phyloP scores from a whole-genome alignment of 2,113 vertebrate genomes.

The Alligator mississippiensis region DNA sequence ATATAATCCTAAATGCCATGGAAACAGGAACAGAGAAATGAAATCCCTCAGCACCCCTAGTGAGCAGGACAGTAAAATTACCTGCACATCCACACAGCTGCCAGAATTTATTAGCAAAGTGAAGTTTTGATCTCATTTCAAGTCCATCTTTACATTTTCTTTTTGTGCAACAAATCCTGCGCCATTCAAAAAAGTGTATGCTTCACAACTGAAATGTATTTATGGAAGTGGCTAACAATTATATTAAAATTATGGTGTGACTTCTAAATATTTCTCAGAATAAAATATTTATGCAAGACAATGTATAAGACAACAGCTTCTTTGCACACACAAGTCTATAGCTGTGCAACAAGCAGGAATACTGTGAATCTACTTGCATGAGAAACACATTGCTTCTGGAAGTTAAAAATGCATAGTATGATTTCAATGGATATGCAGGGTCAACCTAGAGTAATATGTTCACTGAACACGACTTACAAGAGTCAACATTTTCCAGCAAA shows the following conservation, averaged over 20 bases:
- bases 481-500: background rate
- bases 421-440: background rate
- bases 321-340: background rate
- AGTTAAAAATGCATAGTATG: background rate
- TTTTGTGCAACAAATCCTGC: background rate
- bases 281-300: background rate
- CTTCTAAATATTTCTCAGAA: background rate
- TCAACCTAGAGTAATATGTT: background rate
- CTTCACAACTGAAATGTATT: slow-evolving; percentile 14
- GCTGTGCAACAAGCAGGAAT: background rate
- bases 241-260: background rate
- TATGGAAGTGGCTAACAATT: background rate
- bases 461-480: background rate
- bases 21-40: slow-evolving; percentile 87
- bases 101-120: slow-evolving; percentile 12
- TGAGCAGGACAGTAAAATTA: slow-evolving; percentile 68
- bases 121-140: slow-evolving; percentile 44
- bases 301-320: background rate
- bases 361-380: background rate
- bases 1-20: slow-evolving; percentile 85
- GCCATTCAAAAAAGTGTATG: background rate
- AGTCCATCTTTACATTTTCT: slow-evolving; percentile 15
- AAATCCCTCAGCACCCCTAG: slow-evolving; percentile 73
- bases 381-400: background rate
- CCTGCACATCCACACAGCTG: slow-evolving; percentile 54